Conservation (phyloP, 2,888 invertebrate genomes). For the Mallateleia sp. region DNA sequence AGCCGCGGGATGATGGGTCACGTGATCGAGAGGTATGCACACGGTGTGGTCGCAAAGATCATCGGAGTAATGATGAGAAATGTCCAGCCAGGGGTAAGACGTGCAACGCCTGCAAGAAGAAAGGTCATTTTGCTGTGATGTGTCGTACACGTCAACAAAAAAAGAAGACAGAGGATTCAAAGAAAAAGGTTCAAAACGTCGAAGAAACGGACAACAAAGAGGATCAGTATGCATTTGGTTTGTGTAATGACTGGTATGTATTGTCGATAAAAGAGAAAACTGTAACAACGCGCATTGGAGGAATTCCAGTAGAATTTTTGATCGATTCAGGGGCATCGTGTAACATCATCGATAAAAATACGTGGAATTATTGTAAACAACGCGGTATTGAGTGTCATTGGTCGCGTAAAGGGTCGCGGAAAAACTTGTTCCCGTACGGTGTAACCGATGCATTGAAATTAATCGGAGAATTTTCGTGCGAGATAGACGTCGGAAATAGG, state of each 20-base stretch:
- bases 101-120: conserved; percentile 74
- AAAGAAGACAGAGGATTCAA: background rate
- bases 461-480: conserved; percentile 78
- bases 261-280: too few species aligned
- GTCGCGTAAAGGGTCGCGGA: conserved; percentile 65
- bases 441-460: conserved; percentile 66
- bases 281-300: conserved; percentile 45
- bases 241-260: too few species aligned
- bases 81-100: conserved; percentile 78
- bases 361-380: conserved; percentile 74
- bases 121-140: conserved; percentile 73
- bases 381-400: conserved; percentile 35
- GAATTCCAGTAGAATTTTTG: conserved; percentile 71
- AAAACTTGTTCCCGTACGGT: conserved; percentile 76
- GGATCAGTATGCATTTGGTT: too few species aligned
- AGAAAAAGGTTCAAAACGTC: background rate
- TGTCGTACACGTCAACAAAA: conserved; percentile 59
- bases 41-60: background rate
- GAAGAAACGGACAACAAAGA: background rate
- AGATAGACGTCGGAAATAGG: conserved; percentile 57
- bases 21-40: too few species aligned
- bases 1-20: too few species aligned
- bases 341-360: conserved; percentile 76
- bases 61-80: conserved; percentile 27
- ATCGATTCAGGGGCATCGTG: conserved; percentile 70